Evolutionary conservation across 2,113 vertebrate genomes (phyloP).

Genomic region (Nannospalax galili): DNA sequence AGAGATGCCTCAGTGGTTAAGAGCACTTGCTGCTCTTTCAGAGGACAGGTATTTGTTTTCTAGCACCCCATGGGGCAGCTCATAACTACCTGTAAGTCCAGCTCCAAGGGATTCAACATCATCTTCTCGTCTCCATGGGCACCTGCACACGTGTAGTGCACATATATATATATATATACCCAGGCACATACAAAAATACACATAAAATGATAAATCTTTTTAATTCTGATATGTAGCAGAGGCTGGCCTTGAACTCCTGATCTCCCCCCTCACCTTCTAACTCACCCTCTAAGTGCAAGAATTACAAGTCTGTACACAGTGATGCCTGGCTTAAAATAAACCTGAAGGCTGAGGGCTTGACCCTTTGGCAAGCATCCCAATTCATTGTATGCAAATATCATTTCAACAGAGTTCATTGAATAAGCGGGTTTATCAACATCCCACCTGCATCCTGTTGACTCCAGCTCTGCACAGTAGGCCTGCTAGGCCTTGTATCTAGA

Average conservation of each 20-base stretch:
- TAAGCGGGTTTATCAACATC: not conserved
- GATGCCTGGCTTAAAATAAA: not conserved
- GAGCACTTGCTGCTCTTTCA: not conserved
- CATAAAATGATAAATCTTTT: not conserved
- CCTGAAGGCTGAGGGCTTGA: not conserved
- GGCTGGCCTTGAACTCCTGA: not conserved
- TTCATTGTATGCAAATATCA: constrained; percentile 63
- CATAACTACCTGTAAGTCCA: not conserved
- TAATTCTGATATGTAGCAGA: not conserved
- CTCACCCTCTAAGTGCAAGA: not conserved
- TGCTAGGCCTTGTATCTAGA: constrained; percentile 27
- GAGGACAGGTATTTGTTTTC: not conserved
- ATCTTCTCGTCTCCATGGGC: not conserved
- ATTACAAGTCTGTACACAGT: not conserved
- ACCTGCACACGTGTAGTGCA: not conserved
- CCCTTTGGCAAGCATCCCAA: not conserved
- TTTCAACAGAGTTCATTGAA: not conserved
- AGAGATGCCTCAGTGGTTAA: not conserved
- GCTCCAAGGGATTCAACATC: not conserved
- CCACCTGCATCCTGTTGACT: constrained; percentile 53
- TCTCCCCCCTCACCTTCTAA: too few relatives aligned
- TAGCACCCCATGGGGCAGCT: not conserved
- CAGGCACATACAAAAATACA: too few relatives aligned
- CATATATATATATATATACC: not conserved
- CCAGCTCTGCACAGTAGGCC: not conserved